Base-by-base conservation (phyloP, 2,888 invertebrate species). In the Drosophila bunnanda region DNA sequence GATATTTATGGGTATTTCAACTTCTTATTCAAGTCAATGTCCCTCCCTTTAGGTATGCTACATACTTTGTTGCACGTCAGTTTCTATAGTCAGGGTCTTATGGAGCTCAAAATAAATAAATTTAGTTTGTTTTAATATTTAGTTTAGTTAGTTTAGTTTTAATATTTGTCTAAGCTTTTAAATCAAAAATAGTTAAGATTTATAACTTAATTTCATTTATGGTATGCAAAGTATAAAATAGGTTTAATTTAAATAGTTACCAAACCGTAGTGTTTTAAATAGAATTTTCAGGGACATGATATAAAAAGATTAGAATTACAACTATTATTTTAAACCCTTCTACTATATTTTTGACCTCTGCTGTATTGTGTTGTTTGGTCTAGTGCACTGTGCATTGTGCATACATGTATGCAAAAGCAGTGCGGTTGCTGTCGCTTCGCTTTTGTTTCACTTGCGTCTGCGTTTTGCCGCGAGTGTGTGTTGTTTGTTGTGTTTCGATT, bases 361-460 rank as follows among this genome's bases (percentile, higher is more conserved):
- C 46, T 65, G 64, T 77, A 50, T 5, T 53, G 48, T 56, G 73
- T 52, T 32, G 58, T 60, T 60, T 60, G 59, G 59, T 60, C 59
- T 60, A 32, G 57, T 80, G 82, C 85, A 82, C 54, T 75, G 58
- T 69, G 67, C 74, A 83, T 56, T 43, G 65, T 55, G 34, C 69
- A 67, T 68, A 52, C 34, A 10, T 15, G 50, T 52, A 86, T 82
- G 80, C 86, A 80, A 80, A 81, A 79, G 82, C 53, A 62, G 28
- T 52, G 48, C 30, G 58, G 60, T 39, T 28, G 81, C 69, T 58
- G 76, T 56, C 54, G 69, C 70, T 73, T 69, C 77, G 78, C 73
- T 77, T 80, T 62, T 61, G 73, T 74, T 80, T 73, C 73, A 72
- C 65, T 82, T 78, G 66, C 65, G 74, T 70, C 76, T 64, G 80